Evolutionary conservation across 2,797 vertebrate species (phyloP).

Genomic region (Cephalopachus bancanus): DNA sequence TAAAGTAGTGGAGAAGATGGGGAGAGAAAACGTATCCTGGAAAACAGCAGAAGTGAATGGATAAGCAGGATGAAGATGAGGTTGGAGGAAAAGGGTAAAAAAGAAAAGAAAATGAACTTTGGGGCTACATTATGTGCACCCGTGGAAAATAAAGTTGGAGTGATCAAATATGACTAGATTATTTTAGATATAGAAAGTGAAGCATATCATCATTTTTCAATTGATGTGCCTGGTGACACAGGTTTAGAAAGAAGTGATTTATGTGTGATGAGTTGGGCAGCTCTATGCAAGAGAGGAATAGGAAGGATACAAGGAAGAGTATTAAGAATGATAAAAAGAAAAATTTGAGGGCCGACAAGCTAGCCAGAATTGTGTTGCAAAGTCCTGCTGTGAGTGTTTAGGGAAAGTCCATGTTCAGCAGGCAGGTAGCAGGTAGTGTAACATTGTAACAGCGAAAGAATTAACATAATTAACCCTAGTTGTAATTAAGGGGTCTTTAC

Average conservation of each 20-base stretch:
- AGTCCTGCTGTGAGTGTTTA: background rate
- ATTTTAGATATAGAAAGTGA: background rate
- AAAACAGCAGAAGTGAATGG: background rate
- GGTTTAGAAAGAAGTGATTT: background rate
- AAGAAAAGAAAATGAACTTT: background rate
- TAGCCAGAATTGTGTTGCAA: background rate
- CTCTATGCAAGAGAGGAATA: background rate
- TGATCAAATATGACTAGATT: background rate
- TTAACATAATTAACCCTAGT: too few species aligned
- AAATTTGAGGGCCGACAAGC: background rate
- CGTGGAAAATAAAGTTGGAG: background rate
- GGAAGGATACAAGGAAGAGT: background rate
- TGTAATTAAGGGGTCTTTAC: too few species aligned
- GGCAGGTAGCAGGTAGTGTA: background rate
- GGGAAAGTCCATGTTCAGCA: rapidly evolving
- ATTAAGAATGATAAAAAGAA: background rate
- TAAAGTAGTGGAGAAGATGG: background rate
- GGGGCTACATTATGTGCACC: too few species aligned
- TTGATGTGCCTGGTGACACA: background rate
- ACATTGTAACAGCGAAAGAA: too few species aligned
- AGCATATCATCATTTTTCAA: background rate
- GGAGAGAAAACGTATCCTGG: background rate
- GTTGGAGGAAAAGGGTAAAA: too few species aligned
- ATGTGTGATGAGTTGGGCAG: background rate
- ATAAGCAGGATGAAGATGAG: background rate